A percentile compares a stretch with the other conserved stretches of the same genome.
phyloP scores from a whole-genome alignment of 1,140 invertebrate species.

The Rhagoletis zephyria region DNA sequence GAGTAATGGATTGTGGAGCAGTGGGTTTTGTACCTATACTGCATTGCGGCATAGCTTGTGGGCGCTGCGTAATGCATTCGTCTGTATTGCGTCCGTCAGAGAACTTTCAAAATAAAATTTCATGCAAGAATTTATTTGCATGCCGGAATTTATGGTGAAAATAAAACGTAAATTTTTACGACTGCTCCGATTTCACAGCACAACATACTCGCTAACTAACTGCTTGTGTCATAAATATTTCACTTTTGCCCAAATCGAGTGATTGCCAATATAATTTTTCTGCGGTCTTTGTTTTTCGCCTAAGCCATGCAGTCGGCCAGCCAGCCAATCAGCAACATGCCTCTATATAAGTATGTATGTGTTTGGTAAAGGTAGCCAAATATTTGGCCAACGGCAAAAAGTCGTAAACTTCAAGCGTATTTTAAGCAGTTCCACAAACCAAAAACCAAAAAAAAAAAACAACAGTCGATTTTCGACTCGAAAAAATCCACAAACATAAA shows the following conservation, averaged over 20 bases:
- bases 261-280: constrained; percentile 2
- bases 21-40: background rate
- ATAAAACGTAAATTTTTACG: constrained; percentile 51
- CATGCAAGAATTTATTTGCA: constrained; percentile 38
- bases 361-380: no score
- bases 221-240: constrained; percentile 47
- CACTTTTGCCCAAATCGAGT: constrained; percentile 45
- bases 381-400: constrained; percentile 37
- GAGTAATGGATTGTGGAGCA: background rate
- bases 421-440: background rate
- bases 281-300: background rate
- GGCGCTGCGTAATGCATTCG: background rate
- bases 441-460: background rate
- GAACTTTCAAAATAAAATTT: constrained; percentile 44
- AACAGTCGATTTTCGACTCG: background rate
- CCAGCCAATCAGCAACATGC: background rate
- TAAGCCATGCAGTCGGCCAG: background rate
- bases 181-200: constrained; percentile 33
- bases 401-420: constrained; percentile 16
- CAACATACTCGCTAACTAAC: background rate
- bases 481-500: constrained; percentile 32
- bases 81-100: background rate
- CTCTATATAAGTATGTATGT: no score
- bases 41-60: background rate
- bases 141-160: constrained; percentile 41